Conservation (phyloP, 2,113 vertebrate species). For the Oreochromis tanganicae region DNA sequence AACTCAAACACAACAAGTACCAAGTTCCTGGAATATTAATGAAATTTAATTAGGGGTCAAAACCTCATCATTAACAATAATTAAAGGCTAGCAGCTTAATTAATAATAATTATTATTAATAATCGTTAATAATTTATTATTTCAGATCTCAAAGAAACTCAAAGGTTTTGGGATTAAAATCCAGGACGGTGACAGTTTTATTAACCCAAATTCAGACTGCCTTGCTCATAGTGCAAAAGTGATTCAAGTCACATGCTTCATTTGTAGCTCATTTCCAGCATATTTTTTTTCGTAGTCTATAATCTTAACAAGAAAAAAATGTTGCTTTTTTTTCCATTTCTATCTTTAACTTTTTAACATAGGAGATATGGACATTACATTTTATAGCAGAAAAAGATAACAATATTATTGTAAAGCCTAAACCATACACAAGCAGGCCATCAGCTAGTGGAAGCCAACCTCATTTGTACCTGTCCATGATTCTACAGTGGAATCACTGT, state of each 20-base stretch:
- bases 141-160: not conserved
- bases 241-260: not conserved
- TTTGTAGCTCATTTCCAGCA: not conserved
- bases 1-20: not conserved
- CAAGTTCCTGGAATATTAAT: not conserved
- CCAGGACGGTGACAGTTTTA: not conserved
- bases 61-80: not conserved
- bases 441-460: not conserved
- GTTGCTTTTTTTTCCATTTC: accelerated
- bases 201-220: not conserved
- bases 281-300: not conserved
- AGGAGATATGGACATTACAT: not conserved
- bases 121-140: not conserved
- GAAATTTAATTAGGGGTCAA: not conserved
- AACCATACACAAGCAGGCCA: not conserved
- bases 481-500: not conserved
- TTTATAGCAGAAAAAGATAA: not conserved
- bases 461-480: not conserved
- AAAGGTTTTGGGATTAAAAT: not conserved
- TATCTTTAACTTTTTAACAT: not conserved
- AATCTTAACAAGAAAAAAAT: not conserved
- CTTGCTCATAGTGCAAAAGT: not conserved
- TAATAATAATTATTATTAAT: not conserved
- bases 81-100: not conserved
- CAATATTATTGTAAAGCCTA: not conserved